Evolutionary conservation across 2,113 vertebrate genomes (phyloP).

Genomic region (Nesoenas mayeri): DNA sequence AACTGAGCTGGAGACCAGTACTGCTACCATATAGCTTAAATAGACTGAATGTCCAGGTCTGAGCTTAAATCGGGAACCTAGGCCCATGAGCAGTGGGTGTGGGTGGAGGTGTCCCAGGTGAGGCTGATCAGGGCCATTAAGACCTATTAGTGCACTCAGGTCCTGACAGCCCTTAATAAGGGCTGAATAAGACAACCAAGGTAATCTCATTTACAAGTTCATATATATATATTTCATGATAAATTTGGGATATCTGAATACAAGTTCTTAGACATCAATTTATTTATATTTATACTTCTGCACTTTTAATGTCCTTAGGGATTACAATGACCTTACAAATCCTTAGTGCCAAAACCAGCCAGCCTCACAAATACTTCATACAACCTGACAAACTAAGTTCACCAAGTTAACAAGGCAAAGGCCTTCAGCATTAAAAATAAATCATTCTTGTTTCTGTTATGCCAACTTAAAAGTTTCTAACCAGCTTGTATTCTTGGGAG

Average conservation of each 20-base stretch:
- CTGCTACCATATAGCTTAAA: too few species aligned
- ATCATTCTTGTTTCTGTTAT: neutral
- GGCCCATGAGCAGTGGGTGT: too few species aligned
- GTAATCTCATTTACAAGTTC: neutral
- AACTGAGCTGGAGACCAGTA: too few species aligned
- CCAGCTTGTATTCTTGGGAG: neutral
- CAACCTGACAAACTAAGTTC: neutral
- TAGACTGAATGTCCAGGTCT: too few species aligned
- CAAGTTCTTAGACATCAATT: neutral
- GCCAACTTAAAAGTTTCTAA: neutral
- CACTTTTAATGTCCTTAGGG: neutral
- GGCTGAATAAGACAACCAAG: neutral
- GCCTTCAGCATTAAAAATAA: neutral
- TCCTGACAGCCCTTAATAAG: neutral
- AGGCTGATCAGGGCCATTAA: neutral
- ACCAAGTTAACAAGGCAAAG: neutral
- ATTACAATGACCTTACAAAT: neutral
- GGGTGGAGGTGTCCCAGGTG: too few species aligned
- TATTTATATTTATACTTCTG: neutral
- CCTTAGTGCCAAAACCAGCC: neutral
- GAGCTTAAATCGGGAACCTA: too few species aligned
- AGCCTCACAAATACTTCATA: neutral
- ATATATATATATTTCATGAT: neutral
- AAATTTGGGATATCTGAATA: neutral
- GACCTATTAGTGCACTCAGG: neutral